A percentile compares a stretch with the other conserved stretches of the same genome.
Conservation (phyloP, 2,797 vertebrate species). For the Myoxocephalus aenaeus region DNA sequence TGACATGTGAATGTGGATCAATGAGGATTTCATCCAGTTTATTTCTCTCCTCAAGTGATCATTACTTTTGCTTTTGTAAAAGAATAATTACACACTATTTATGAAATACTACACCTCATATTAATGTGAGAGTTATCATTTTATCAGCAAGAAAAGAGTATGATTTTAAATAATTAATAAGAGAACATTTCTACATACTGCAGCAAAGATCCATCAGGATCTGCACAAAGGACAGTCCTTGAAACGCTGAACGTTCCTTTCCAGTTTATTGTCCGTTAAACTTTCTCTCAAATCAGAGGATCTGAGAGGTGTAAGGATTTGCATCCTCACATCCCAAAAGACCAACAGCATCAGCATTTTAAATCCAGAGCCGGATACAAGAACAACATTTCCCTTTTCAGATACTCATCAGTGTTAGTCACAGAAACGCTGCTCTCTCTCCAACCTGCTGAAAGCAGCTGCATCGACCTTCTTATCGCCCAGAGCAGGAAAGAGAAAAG, state of each 20-base stretch:
- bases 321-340: not conserved
- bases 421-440: conserved; percentile 17
- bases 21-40: conserved; percentile 40
- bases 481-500: conserved; percentile 18
- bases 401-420: conserved; percentile 43
- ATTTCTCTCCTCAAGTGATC: conserved; percentile 20
- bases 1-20: conserved; percentile 17
- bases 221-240: not conserved
- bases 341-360: conserved; percentile 9
- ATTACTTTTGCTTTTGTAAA: not conserved
- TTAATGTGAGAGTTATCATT: not conserved
- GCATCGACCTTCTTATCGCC: conserved; percentile 36
- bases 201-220: not conserved
- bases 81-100: not conserved
- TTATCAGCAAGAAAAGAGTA: not conserved
- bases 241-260: not conserved
- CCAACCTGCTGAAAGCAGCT: conserved; percentile 28
- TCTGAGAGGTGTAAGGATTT: not conserved
- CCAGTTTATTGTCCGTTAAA: not conserved
- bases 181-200: not conserved
- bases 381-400: conserved; percentile 32
- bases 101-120: not conserved
- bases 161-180: not conserved
- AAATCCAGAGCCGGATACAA: conserved; percentile 15
- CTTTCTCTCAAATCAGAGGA: conserved; percentile 12